Evolutionary conservation across 2,888 invertebrate species (phyloP).

Genomic region (Scaptomyza reducta): DNA sequence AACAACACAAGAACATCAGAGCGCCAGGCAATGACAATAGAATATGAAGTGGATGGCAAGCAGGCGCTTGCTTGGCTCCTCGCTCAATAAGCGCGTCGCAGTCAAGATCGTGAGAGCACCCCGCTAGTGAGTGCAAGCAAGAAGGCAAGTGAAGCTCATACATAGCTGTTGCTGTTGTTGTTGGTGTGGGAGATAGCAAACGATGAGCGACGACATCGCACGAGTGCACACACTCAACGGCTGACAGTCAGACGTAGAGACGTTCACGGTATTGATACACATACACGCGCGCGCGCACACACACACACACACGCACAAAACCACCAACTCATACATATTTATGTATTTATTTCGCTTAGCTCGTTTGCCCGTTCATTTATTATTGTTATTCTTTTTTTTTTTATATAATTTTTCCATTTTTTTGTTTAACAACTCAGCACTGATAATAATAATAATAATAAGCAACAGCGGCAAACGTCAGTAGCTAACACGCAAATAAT

Average conservation of each 20-base stretch:
- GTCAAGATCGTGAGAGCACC: slow-evolving; percentile 41
- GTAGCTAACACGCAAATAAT: slow-evolving; percentile 55
- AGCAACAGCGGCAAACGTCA: slow-evolving; percentile 33
- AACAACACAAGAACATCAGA: slow-evolving; percentile 26
- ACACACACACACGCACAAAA: slow-evolving; percentile 17
- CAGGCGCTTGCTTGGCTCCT: slow-evolving; percentile 40
- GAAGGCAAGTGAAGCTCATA: slow-evolving; percentile 49
- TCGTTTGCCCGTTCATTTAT: slow-evolving; percentile 51
- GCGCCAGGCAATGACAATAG: slow-evolving; percentile 70
- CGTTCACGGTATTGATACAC: slow-evolving; percentile 54
- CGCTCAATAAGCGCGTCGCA: slow-evolving; percentile 47
- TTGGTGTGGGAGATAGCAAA: slow-evolving; percentile 62
- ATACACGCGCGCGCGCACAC: slow-evolving; percentile 28
- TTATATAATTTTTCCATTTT: slow-evolving; percentile 15
- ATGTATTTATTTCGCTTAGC: slow-evolving; percentile 54
- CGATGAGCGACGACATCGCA: slow-evolving; percentile 57
- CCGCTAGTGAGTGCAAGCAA: slow-evolving; percentile 15
- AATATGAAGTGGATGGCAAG: slow-evolving; percentile 68
- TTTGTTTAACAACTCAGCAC: slow-evolving; percentile 55
- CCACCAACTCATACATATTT: slow-evolving; percentile 45
- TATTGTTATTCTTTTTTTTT: slow-evolving; percentile 24
- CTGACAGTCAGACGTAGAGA: slow-evolving; percentile 42
- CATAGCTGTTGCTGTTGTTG: slow-evolving; percentile 34
- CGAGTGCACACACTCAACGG: slow-evolving; percentile 55
- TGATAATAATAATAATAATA: slow-evolving; percentile 52